phyloP scores from a whole-genome alignment of 1,140 invertebrate genomes.

The Planococcus citri region DNA sequence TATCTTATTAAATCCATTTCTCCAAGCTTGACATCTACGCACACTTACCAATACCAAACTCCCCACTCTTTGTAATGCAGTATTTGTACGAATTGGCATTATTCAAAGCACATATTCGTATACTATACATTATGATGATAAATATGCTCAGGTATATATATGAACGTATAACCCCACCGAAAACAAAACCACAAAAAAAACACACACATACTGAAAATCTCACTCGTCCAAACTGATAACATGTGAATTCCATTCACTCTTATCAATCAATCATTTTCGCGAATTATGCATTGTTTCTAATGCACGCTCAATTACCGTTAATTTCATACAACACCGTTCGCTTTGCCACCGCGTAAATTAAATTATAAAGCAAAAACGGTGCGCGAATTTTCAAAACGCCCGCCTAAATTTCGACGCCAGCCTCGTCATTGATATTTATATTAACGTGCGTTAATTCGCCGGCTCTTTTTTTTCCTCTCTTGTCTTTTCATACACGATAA shows the following conservation, averaged over 20 bases:
- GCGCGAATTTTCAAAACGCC: background rate
- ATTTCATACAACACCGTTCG: background rate
- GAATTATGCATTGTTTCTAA: conserved; percentile 10
- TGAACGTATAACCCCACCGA: too few species aligned
- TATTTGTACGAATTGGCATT: too few species aligned
- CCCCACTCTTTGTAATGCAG: too few species aligned
- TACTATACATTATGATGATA: too few species aligned
- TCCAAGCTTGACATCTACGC: too few species aligned
- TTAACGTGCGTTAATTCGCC: background rate
- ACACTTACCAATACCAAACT: too few species aligned
- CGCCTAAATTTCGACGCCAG: background rate
- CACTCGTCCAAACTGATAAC: conserved; percentile 7
- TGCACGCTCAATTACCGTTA: conserved; percentile 17
- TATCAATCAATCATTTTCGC: conserved; percentile 14
- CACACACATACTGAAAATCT: background rate
- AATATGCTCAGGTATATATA: too few species aligned
- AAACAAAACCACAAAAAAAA: background rate
- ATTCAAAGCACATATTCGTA: too few species aligned
- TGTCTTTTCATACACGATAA: background rate
- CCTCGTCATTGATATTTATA: background rate
- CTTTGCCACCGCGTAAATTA: background rate
- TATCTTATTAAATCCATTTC: too few species aligned
- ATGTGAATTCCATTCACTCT: background rate
- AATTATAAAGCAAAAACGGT: background rate
- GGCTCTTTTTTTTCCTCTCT: background rate